Conservation (phyloP, 2,888 invertebrate genomes). For the Epirrhoe tristata region DNA sequence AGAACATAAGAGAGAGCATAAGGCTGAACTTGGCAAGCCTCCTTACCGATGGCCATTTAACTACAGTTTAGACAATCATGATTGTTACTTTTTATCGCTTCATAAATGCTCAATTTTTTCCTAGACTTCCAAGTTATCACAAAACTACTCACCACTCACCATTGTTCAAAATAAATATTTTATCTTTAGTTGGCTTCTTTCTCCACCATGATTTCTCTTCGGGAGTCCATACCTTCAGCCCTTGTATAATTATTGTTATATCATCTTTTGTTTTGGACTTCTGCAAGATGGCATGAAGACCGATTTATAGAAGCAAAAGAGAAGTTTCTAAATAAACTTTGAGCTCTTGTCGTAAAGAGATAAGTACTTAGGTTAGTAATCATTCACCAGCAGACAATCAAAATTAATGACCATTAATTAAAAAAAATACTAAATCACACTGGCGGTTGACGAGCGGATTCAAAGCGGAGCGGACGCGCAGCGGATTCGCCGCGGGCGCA, state of each 20-base stretch:
- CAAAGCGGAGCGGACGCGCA: too few relatives aligned
- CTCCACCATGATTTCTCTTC: constrained; percentile 74
- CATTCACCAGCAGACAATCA: not conserved
- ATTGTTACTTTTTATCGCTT: not conserved
- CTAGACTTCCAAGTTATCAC: not conserved
- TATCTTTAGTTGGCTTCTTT: constrained; percentile 57
- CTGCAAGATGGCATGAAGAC: constrained; percentile 11
- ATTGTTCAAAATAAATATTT: constrained; percentile 64
- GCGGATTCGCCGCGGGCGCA: too few relatives aligned
- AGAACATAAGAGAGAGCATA: too few relatives aligned
- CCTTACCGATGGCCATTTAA: too few relatives aligned
- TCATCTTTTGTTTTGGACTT: constrained; percentile 7
- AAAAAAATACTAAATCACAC: not conserved
- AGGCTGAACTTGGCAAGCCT: too few relatives aligned
- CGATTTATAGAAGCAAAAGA: too few relatives aligned
- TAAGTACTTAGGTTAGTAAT: not conserved
- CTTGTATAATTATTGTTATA: constrained; percentile 57
- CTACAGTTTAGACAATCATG: too few relatives aligned
- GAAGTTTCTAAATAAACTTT: too few relatives aligned
- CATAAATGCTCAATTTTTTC: not conserved
- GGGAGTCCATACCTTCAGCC: constrained; percentile 70
- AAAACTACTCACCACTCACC: constrained; percentile 51
- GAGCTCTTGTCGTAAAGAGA: too few relatives aligned
- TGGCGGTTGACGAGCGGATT: too few relatives aligned
- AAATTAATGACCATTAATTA: not conserved